Evolutionary conservation across 2,888 invertebrate species (phyloP), one percentile per base, ranked within the genome.

Genomic region (Sphecodes monilicornis): DNA sequence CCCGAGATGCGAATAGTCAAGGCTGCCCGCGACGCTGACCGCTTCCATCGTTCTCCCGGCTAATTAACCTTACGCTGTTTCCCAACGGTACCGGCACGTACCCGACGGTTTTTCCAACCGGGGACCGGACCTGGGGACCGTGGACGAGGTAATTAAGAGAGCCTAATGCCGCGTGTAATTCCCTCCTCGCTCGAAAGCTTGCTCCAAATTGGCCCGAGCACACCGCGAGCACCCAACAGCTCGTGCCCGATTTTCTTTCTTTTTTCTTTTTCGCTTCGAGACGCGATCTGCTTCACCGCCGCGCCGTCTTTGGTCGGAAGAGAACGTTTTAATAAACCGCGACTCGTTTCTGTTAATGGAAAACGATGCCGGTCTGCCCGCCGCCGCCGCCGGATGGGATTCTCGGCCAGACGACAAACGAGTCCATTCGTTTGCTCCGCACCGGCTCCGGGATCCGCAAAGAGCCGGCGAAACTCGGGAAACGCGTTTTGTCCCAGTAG

Each of bases 21-120:
- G 84, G 82, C 85, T 84, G 77, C 80, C 64, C 22, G 54, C 66
- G 70, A 72, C 39, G 64, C 68, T 68, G 76, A 70, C 80, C 82
- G 80, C 77, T 80, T 79, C 80, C 68, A 80, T 60, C 76, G 77
- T 70, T 78, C 76, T 70, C 64, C 75, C 64, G 50, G 86, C 83
- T 86, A 89, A 89, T 89, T 88, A 89, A 89, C 86, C 88, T 85
- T 88, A 80, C 86, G 85, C 88, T 60, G 74, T 50, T 84, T 83
- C 50, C 70, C 80, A 60, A 60, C 71, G 39, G 70, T 46, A 16
- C n/a, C 8, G 22, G 29, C 43, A 8, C 43, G 74, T 60, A 64
- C 46, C 29, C 60, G 54, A 50, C 43, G 5, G 46, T 70, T 69
- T 54, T 74, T 73, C 41, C 29, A 16, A 13, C 29, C 50, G 60